A percentile compares a stretch with the other conserved stretches of the same genome.
Evolutionary conservation across 2,888 invertebrate species (phyloP).

Genomic region (Thera britannica): DNA sequence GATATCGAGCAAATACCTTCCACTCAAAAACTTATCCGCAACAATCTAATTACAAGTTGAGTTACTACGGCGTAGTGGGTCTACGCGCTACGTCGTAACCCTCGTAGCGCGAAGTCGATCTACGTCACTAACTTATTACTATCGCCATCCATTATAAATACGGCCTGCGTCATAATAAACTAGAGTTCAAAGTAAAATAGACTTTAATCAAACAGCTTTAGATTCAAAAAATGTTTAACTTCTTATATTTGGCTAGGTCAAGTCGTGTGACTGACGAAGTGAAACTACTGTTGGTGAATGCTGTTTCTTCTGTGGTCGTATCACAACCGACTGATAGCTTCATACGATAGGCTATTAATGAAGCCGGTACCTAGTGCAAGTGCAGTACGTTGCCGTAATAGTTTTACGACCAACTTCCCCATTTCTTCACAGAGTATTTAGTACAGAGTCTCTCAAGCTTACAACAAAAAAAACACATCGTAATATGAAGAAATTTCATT

Average conservation of each 20-base stretch:
- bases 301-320: conserved; percentile 40
- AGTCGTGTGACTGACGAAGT: neutral
- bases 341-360: conserved; percentile 82
- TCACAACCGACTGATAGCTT: conserved; percentile 78
- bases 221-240: neutral
- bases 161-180: neutral
- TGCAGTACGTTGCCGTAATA: conserved; percentile 72
- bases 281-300: neutral
- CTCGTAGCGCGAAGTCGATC: conserved; percentile 56
- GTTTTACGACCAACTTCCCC: conserved; percentile 73
- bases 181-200: neutral
- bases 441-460: neutral
- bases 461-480: too few species aligned
- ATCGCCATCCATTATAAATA: neutral
- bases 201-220: neutral
- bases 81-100: conserved; percentile 42
- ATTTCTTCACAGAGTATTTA: conserved; percentile 10
- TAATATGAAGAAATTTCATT: too few species aligned
- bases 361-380: conserved; percentile 71
- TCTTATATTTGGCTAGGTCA: neutral
- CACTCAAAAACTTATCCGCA: conserved; percentile 24
- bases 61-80: conserved; percentile 35
- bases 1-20: neutral
- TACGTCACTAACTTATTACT: conserved; percentile 47
- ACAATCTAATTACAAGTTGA: conserved; percentile 42